Conservation (phyloP, 2,113 vertebrate species). For the Sceloporus tristichus region DNA sequence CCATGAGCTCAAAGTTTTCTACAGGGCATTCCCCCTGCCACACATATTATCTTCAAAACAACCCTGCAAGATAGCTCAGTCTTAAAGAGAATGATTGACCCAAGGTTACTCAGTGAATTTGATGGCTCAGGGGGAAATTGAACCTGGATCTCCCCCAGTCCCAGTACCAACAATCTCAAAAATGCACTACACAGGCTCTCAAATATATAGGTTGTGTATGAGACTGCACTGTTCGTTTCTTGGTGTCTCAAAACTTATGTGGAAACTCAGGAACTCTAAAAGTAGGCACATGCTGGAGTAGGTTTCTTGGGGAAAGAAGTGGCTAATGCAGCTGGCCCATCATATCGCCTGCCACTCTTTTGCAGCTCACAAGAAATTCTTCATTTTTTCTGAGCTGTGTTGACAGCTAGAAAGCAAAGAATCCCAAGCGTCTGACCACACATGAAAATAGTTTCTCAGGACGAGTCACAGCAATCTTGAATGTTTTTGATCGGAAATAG, state of each 20-base stretch:
- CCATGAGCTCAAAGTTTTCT: background rate
- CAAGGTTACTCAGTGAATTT: background rate
- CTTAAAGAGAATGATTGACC: background rate
- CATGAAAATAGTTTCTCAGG: background rate
- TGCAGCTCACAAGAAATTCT: conserved; percentile 44
- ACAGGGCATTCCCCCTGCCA: too few relatives aligned
- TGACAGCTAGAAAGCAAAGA: conserved; percentile 33
- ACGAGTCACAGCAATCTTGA: background rate
- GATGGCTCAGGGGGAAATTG: background rate
- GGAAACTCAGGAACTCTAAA: background rate
- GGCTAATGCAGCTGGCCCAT: background rate
- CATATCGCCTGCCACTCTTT: background rate
- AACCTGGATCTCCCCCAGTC: background rate
- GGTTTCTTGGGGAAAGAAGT: background rate
- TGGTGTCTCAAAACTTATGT: background rate
- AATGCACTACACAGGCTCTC: background rate
- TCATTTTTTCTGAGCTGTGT: conserved; percentile 36
- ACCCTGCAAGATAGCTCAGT: too few relatives aligned
- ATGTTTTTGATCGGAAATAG: conserved; percentile 10
- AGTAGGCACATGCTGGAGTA: background rate
- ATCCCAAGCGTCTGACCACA: background rate
- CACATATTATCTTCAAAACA: too few relatives aligned
- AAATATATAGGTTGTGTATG: background rate
- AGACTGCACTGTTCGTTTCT: background rate
- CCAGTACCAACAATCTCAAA: too few relatives aligned